Evolutionary conservation across 2,797 vertebrate genomes (phyloP), one percentile per base, ranked within the genome.

Genomic region (Allobates femoralis): DNA sequence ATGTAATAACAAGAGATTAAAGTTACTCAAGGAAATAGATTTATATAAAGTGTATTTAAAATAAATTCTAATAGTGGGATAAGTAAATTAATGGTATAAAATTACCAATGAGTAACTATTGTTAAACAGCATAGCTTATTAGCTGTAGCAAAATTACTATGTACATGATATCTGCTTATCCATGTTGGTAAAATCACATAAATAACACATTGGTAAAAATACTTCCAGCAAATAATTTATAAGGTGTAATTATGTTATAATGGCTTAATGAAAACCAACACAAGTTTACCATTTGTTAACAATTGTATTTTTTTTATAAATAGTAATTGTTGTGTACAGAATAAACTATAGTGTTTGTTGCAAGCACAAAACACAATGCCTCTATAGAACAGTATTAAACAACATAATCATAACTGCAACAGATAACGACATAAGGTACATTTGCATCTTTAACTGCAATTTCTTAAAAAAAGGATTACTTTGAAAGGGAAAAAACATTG

Each of bases 231-330:
- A 50, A 46, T 84, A 32, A 85, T 28, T 77, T 62, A 85, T 34
- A 32, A 64, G 41, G 28, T 77, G n/a, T 84, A n/a, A 67, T 85
- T 85, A 28, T 55, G n/a, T 85, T 85, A 77, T 77, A 76, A 84
- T 15, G 28, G 46, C 56, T 84, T 50, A 32, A 16, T n/a, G 67
- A 64, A 76, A 77, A 76, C 53, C 51, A 77, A 32, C 51, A 77
- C 37, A 55, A 32, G 51, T 77, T 32, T 77, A 1, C 28, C 10
- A 56, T 23, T 77, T 23, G 0, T 3, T 6, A 37, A 7, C 21
- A 26, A 19, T 58, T 78, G 34, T 37, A 37, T 58, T 78, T 37
- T 78, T 58, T 23, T n/a, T n/a, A n/a, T n/a, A n/a, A 11, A 7
- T 50, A 26, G 46, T 3, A n/a, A 53, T 76, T 76, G 26, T 76